Percentiles rank a stretch among this genome's conserved stretches.
Evolutionary conservation across 2,888 invertebrate genomes (phyloP).

Genomic region (Uloborus plumipes): DNA sequence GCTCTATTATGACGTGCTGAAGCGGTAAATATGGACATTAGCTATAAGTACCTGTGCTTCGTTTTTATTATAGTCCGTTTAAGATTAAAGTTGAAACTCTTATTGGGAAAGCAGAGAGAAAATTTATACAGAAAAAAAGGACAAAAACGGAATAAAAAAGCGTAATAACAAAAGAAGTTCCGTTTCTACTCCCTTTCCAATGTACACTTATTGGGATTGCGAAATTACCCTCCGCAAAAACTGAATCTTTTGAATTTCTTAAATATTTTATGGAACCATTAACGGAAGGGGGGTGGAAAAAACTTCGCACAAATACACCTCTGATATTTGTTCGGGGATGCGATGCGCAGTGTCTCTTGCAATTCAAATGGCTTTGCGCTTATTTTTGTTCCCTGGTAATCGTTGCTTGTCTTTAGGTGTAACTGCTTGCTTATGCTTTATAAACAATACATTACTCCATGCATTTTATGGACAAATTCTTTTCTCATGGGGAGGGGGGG

Average conservation of each 20-base stretch:
- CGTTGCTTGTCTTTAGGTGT: constrained; percentile 42
- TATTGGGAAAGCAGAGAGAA: constrained; percentile 43
- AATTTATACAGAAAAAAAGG: constrained; percentile 31
- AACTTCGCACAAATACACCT: constrained; percentile 49
- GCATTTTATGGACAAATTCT: too few relatives aligned
- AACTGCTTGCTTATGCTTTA: constrained; percentile 51
- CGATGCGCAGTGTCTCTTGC: constrained; percentile 22
- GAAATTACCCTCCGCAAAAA: constrained; percentile 61
- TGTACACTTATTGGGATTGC: constrained; percentile 54
- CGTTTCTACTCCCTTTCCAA: constrained; percentile 37
- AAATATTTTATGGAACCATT: constrained; percentile 64
- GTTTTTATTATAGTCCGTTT: constrained; percentile 64
- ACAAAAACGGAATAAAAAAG: constrained; percentile 31
- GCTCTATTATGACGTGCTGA: constrained; percentile 64
- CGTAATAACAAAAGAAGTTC: constrained; percentile 20
- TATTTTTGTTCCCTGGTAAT: constrained; percentile 47
- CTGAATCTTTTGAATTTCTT: constrained; percentile 63
- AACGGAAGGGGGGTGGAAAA: constrained; percentile 28
- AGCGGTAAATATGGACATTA: constrained; percentile 65
- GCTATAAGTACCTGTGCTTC: constrained; percentile 61
- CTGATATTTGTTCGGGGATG: constrained; percentile 47
- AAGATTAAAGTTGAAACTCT: constrained; percentile 63
- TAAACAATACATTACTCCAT: constrained; percentile 44
- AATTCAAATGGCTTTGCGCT: constrained; percentile 36
- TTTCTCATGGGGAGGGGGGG: too few relatives aligned